These are phyloP conservation scores for Hedya salicella DNA, from an alignment of 2,888 invertebrate species.

Conservation along the genomic window DNA sequence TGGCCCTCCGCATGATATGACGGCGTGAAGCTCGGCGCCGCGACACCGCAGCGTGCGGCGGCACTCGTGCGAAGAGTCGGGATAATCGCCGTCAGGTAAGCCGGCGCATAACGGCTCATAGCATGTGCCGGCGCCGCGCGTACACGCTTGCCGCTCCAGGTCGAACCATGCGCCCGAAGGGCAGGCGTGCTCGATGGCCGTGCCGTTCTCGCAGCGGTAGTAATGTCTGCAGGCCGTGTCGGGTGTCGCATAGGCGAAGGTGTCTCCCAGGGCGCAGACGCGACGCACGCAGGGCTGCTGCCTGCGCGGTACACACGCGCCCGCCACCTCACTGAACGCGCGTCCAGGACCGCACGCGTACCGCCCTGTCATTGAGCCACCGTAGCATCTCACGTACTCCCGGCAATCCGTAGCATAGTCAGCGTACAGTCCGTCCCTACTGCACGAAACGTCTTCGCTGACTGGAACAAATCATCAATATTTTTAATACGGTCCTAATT, in stretches of 20 bases:
- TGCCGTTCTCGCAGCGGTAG: constrained; percentile 83
- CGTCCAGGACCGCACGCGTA: constrained; percentile 73
- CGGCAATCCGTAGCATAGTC: constrained; percentile 77
- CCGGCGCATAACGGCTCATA: constrained; percentile 86
- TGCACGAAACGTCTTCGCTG: constrained; percentile 62
- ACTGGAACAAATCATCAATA: constrained; percentile 56
- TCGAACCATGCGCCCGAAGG: constrained; percentile 84
- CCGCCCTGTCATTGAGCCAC: constrained; percentile 61
- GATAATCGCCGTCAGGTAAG: constrained; percentile 83
- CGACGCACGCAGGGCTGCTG: constrained; percentile 72
- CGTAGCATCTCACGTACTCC: constrained; percentile 75
- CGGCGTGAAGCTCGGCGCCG: constrained; percentile 73
- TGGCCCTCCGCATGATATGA: constrained; percentile 64
- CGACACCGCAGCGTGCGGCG: constrained; percentile 79
- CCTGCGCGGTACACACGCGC: constrained; percentile 71
- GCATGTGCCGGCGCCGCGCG: constrained; percentile 83
- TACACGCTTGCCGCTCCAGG: constrained; percentile 80
- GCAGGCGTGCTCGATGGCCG: constrained; percentile 78
- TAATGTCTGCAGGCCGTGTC: constrained; percentile 84
- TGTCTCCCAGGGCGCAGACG: constrained; percentile 67
- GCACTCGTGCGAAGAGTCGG: constrained; percentile 85
- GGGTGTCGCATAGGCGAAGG: constrained; percentile 81
- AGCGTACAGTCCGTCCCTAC: constrained; percentile 74
- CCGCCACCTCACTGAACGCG: constrained; percentile 73
- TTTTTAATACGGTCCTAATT: constrained; percentile 5